Percentiles rank a stretch among this genome's conserved stretches.
These are phyloP conservation scores for Magallana angulata DNA, from an alignment of 1,140 invertebrate species.

Conservation along the genomic window DNA sequence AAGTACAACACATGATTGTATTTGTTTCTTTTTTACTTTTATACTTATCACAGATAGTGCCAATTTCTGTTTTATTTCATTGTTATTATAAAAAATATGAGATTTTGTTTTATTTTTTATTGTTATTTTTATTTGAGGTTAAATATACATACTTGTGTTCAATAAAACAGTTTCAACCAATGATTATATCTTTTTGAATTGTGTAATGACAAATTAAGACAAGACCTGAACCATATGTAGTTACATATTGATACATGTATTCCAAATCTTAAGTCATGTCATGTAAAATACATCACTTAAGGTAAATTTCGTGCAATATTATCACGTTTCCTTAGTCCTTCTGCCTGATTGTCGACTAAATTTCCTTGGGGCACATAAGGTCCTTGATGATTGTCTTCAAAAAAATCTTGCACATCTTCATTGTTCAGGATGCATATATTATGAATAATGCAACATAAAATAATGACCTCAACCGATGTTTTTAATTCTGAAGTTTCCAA, in stretches of 20 bases:
- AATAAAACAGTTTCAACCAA: slow-evolving; percentile 8
- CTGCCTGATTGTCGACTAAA: slow-evolving; percentile 39
- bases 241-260: neutral
- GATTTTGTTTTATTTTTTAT: neutral
- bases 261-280: neutral
- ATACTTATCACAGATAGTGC: slow-evolving; percentile 11
- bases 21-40: neutral
- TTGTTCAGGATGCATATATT: slow-evolving; percentile 71
- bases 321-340: slow-evolving; percentile 40
- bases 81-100: neutral
- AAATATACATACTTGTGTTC: neutral
- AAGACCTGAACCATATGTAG: neutral
- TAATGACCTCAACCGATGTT: slow-evolving; percentile 60
- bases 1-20: neutral
- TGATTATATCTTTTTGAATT: neutral
- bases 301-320: slow-evolving; percentile 39
- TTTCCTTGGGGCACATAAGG: neutral
- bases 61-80: slow-evolving; percentile 15
- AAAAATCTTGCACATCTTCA: slow-evolving; percentile 44
- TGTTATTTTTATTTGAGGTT: slow-evolving; percentile 27
- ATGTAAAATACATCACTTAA: slow-evolving; percentile 5
- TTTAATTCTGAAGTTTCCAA: slow-evolving; percentile 67
- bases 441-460: slow-evolving; percentile 73
- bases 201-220: neutral
- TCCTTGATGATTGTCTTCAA: slow-evolving; percentile 26